Base-by-base conservation (phyloP, 1,140 invertebrate genomes). In the Ceratosolen solmsi region DNA sequence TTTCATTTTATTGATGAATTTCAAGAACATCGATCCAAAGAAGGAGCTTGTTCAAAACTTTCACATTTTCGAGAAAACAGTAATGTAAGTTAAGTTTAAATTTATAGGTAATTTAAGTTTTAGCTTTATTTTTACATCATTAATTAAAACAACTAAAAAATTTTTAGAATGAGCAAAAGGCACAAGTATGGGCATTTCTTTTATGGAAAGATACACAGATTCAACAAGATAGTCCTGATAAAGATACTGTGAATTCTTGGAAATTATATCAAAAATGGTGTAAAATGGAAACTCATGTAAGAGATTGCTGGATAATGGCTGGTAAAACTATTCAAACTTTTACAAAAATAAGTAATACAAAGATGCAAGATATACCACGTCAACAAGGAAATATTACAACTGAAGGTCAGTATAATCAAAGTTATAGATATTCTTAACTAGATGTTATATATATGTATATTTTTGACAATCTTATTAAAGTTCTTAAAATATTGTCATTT, bases 121-220 rank as follows among this genome's bases (percentile, higher is more conserved):
- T 65, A 0, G 49, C 1, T 71, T 78, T 54, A 49, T 49, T 38
- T 22, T 36, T 68, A 72, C 38, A 63, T 79, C 22, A 41, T 75
- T n/a, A n/a, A n/a, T n/a, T n/a, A 75, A 71, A 70, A 71, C 20
- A 60, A 38, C 36, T 41, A 71, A 65, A 74, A 80, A 73, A 85
- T 82, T 88, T 90, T 2, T 83, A 94, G 94, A 93, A 94, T 89
- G 95, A 96, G 90, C 94, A 93, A 77, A 96, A 96, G 90, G 94
- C 95, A 20, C 95, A 96, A 91, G 94, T 96, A 2, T 96, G 96
- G 96, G 96, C 95, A 65, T 97, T 96, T 88, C 92, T 96, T 17
- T 86, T 97, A 36, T 96, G 96, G 96, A 96, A 96, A 87, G 94
- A 94, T 86, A 94, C 94, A 11, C 93, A 94, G 84, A 92, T 93